Evolutionary conservation across 2,888 invertebrate species (phyloP).

Genomic region (Sclerodermus sp.): DNA sequence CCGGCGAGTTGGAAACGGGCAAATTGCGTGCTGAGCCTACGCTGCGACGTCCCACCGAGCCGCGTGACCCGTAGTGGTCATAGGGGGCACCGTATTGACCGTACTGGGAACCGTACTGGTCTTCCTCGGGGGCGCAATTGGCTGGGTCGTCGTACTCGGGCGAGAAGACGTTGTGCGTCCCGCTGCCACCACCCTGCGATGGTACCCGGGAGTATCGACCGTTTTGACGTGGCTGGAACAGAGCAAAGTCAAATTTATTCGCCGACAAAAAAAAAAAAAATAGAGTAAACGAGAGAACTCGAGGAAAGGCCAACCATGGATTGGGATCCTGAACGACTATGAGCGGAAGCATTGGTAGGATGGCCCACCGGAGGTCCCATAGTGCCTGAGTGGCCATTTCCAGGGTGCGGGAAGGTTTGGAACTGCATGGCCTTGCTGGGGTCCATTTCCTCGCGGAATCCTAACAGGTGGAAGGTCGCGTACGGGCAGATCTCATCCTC

Average conservation of each 20-base stretch:
- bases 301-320: no score
- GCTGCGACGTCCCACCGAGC: constrained; percentile 71
- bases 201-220: constrained; percentile 76
- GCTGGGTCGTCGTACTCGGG: constrained; percentile 94
- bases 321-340: constrained; percentile 85
- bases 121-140: constrained; percentile 88
- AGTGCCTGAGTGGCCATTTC: constrained; percentile 76
- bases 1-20: constrained; percentile 64
- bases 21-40: constrained; percentile 65
- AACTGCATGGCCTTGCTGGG: constrained; percentile 88
- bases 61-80: constrained; percentile 86
- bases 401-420: constrained; percentile 83
- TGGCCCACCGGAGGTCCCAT: constrained; percentile 76
- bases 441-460: constrained; percentile 95
- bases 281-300: no score
- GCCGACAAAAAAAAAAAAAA: constrained; percentile 4
- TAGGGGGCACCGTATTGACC: constrained; percentile 81
- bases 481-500: constrained; percentile 97
- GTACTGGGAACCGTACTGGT: constrained; percentile 88
- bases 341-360: constrained; percentile 74
- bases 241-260: not conserved
- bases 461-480: constrained; percentile 93
- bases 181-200: constrained; percentile 77
- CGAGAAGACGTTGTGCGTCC: constrained; percentile 61
- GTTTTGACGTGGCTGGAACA: constrained; percentile 65